Conservation (phyloP, 2,797 vertebrate genomes). For the Poeciliopsis turneri region DNA sequence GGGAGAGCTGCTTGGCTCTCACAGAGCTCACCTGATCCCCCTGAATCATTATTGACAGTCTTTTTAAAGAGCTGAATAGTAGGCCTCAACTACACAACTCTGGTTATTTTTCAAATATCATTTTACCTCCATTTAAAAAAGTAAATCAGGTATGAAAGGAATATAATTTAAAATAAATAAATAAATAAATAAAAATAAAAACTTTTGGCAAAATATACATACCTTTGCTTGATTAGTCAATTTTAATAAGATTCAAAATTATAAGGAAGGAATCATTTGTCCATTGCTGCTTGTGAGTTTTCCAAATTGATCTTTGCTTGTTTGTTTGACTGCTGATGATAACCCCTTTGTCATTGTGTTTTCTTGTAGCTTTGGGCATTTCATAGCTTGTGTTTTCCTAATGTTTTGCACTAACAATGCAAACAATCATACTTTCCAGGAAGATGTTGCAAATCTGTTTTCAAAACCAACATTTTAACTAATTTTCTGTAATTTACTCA, state of each 20-base stretch:
- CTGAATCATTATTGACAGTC: conserved; percentile 73
- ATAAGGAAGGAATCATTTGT: neutral
- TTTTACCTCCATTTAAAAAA: neutral
- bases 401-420: neutral
- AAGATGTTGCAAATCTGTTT: neutral
- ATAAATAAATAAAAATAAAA: too few species aligned
- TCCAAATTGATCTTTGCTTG: neutral
- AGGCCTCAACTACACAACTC: conserved; percentile 4
- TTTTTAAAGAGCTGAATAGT: conserved; percentile 65
- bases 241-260: neutral
- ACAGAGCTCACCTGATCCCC: conserved; percentile 67
- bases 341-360: neutral
- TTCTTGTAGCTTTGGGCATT: neutral
- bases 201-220: neutral
- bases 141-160: neutral
- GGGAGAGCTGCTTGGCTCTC: conserved; percentile 58
- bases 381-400: too few species aligned
- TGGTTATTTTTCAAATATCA: neutral
- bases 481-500: neutral
- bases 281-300: neutral
- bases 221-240: neutral
- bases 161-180: too few species aligned
- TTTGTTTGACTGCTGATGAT: neutral
- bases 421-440: neutral
- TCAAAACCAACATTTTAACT: neutral